Conservation (phyloP, 2,797 vertebrate genomes). For the Scomberomorus guttatus region DNA sequence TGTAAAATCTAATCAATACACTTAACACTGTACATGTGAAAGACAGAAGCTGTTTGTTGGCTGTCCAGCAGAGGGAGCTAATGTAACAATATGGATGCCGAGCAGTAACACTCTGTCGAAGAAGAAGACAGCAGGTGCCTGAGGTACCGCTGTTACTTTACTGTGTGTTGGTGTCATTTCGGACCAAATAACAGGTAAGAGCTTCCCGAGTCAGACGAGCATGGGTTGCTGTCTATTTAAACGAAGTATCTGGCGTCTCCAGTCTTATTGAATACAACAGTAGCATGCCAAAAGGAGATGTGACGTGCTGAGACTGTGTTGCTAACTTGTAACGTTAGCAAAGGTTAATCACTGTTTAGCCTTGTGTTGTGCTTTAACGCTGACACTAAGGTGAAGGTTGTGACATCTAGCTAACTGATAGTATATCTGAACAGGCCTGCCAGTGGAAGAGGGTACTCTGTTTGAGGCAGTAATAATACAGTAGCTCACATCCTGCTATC, state of each 20-base stretch:
- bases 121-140: slow-evolving; percentile 43
- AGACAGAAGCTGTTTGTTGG: neutral
- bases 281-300: neutral
- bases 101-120: neutral
- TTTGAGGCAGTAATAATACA: neutral
- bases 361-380: neutral
- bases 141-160: neutral
- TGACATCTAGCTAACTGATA: neutral
- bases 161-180: slow-evolving; percentile 17
- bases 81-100: fast-evolving
- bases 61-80: slow-evolving; percentile 30
- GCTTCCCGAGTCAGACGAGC: fast-evolving
- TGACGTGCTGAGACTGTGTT: neutral
- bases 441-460: neutral
- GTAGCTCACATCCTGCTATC: neutral
- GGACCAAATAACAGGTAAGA: slow-evolving; percentile 69
- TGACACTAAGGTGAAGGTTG: neutral
- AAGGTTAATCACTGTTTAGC: neutral
- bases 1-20: neutral
- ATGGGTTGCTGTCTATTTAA: fast-evolving
- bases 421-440: neutral
- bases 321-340: slow-evolving; percentile 43
- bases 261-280: neutral
- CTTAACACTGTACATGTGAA: neutral
- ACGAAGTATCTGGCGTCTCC: fast-evolving